Base-by-base conservation (phyloP, 2,113 vertebrate genomes). In the Emydocephalus ijimae region DNA sequence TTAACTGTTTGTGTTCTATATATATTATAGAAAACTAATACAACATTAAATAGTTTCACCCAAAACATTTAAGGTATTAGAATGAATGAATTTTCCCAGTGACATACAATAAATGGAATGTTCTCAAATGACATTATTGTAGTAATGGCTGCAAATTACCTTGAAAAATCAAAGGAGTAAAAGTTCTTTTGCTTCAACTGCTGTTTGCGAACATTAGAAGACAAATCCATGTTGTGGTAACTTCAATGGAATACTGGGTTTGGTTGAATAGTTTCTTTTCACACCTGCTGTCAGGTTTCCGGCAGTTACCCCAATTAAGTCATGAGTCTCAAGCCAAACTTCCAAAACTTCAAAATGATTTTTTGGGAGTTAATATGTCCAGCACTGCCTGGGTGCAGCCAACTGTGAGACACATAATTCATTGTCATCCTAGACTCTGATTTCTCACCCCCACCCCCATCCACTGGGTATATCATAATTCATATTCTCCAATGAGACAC, bases 21-120 rank as follows among this genome's bases (percentile, higher is more conserved):
- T 81, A 52, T 92, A 54, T 45, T 85, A 29, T 24, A 92, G 87
- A 85, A 89, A 92, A 92, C 39, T 20, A 81, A 39, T 55, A 81
- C 24, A 81, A 43, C 52, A 24, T 92, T 50, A 55, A 69, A 86
- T 20, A 48, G 48, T 54, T 55, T 69, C 29, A 61, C 21, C 26
- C 24, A 81, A 56, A 55, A 26, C 20, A 56, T 92, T 89, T 89
- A 43, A 85, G 29, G 7, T 48, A 89, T 6, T 59, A 87, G 85
- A 91, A 61, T 87, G 26, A 29, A 52, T 21, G 55, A 85, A 87
- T 87, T 91, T 91, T 10, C n/a, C 69, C 50, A 69, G 2, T 91
- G 64, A n/a, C 50, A 90, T 90, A 90, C n/a, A 29, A 54, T 74
- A 45, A 91, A 59, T 87, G 18, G 20, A 91, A 64, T 87, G 81